phyloP scores from a whole-genome alignment of 2,797 vertebrate genomes.

The Pseudochirops cupreus region DNA sequence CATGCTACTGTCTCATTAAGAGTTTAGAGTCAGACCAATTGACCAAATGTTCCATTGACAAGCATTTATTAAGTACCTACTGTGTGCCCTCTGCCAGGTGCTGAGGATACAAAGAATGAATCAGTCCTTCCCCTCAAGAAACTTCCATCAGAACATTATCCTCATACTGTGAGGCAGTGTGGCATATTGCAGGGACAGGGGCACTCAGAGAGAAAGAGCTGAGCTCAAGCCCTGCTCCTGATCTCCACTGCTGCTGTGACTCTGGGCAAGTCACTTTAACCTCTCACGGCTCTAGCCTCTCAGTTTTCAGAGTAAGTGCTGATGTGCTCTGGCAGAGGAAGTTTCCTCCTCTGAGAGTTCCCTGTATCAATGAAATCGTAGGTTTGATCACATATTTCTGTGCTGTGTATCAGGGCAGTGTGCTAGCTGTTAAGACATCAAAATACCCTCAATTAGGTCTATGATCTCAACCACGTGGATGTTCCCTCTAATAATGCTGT shows the following conservation, averaged over 20 bases:
- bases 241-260: no score
- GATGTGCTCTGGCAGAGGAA: neutral
- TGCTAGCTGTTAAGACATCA: no score
- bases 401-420: neutral
- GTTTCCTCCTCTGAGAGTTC: neutral
- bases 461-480: neutral
- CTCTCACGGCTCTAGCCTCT: no score
- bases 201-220: neutral
- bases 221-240: neutral
- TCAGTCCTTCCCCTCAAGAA: neutral
- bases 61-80: no score
- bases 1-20: neutral
- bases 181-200: neutral
- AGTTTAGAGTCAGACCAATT: neutral
- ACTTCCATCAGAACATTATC: neutral
- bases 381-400: neutral
- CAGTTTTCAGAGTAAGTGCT: no score
- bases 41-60: neutral
- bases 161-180: neutral
- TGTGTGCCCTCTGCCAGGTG: neutral
- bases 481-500: neutral
- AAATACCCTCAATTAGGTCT: neutral
- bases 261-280: no score
- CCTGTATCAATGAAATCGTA: neutral
- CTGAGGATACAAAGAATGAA: neutral